Conservation (phyloP, 1,140 invertebrate species). For the Doryteuthis pealeii region DNA sequence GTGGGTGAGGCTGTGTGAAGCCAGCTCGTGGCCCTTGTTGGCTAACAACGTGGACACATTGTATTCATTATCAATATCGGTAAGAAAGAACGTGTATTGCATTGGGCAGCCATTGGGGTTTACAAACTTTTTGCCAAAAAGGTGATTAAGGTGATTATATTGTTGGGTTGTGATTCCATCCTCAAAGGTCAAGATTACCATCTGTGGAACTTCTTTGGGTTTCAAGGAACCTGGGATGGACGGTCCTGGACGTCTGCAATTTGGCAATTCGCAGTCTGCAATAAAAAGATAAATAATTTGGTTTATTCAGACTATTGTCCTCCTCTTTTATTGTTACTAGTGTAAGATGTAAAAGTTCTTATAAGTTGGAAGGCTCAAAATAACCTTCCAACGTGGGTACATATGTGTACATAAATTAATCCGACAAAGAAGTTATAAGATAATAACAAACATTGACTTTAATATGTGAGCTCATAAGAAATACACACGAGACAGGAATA, state of each 20-base stretch:
- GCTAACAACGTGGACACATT: conserved; percentile 95
- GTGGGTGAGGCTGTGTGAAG: conserved; percentile 88
- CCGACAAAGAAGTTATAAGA: too few relatives aligned
- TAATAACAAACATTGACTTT: too few relatives aligned
- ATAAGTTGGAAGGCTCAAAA: too few relatives aligned
- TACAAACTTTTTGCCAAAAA: conserved; percentile 21
- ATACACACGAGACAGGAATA: too few relatives aligned
- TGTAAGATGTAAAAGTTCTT: too few relatives aligned
- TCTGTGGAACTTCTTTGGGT: conserved; percentile 17
- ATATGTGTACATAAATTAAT: too few relatives aligned
- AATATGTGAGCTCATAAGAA: too few relatives aligned
- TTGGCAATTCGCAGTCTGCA: conserved; percentile 79
- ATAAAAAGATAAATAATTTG: too few relatives aligned
- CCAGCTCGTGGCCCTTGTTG: conserved; percentile 92
- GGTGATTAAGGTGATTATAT: background rate
- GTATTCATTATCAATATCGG: conserved; percentile 97
- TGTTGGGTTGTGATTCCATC: conserved; percentile 17
- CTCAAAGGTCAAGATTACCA: conserved; percentile 24
- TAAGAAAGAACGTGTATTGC: conserved; percentile 94
- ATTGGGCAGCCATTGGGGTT: conserved; percentile 96
- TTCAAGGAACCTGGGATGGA: conserved; percentile 4
- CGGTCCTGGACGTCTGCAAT: conserved; percentile 85
- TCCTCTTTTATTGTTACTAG: too few relatives aligned
- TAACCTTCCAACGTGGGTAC: too few relatives aligned
- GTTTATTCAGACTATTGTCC: too few relatives aligned